A percentile compares a stretch with the other conserved stretches of the same genome.
phyloP scores from a whole-genome alignment of 1,140 invertebrate species.

The Parasteatoda tepidariorum region DNA sequence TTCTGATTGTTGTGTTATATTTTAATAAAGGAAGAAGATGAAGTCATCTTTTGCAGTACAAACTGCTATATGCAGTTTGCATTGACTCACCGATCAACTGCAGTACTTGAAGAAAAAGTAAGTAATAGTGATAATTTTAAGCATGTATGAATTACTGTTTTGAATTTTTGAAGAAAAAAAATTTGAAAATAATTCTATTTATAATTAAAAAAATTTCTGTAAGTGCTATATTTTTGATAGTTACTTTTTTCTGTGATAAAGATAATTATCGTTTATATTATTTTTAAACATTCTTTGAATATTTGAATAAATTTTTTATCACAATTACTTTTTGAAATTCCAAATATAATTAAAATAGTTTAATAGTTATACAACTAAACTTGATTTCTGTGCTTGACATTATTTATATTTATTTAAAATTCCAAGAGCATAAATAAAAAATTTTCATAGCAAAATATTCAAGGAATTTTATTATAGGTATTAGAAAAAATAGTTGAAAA shows the following conservation, averaged over 20 bases:
- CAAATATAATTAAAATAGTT: neutral
- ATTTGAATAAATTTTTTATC: neutral
- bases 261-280: too few relatives aligned
- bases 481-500: too few relatives aligned
- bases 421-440: neutral
- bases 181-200: too few relatives aligned
- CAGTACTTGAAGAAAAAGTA: constrained; percentile 66
- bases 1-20: constrained; percentile 52
- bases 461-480: too few relatives aligned
- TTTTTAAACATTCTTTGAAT: too few relatives aligned
- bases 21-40: constrained; percentile 67
- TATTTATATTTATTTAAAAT: neutral
- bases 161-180: neutral
- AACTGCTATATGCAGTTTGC: constrained; percentile 87
- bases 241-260: too few relatives aligned
- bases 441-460: too few relatives aligned
- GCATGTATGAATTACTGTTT: neutral
- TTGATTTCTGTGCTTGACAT: neutral
- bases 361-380: neutral
- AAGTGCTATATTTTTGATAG: too few relatives aligned
- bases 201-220: too few relatives aligned
- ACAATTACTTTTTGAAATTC: neutral
- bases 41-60: constrained; percentile 80
- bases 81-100: constrained; percentile 73
- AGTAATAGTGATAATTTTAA: constrained; percentile 11